These are phyloP conservation scores for human (Homo sapiens) DNA, from an alignment of 2,113 vertebrate genomes.

Conservation along the genomic window GRCh38 chr5:31255501-31256000, in stretches of 20 bases:
- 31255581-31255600: constrained; percentile 36
- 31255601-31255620: constrained; percentile 44
- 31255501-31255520: constrained; percentile 77
- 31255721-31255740: neutral
- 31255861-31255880: constrained; percentile 46
- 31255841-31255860: constrained; percentile 39
- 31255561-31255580: constrained; percentile 36
- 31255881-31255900: neutral
- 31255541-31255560: constrained; percentile 74
- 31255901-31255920: neutral
- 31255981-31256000: neutral
- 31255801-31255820: constrained; percentile 61
- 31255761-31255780: constrained; percentile 51
- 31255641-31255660: constrained; percentile 13
- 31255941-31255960: neutral
- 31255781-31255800: constrained; percentile 55
- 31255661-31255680: neutral
- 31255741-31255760: constrained; percentile 25
- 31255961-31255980: neutral
- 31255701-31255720: neutral
- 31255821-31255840: constrained; percentile 50
- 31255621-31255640: constrained; percentile 64
- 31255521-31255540: constrained; percentile 76
- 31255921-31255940: neutral
- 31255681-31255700: neutral